A percentile compares a stretch with the other conserved stretches of the same genome.
These are phyloP conservation scores for Typhlomys cinereus DNA, from an alignment of 2,113 vertebrate genomes.

Conservation along the genomic window DNA sequence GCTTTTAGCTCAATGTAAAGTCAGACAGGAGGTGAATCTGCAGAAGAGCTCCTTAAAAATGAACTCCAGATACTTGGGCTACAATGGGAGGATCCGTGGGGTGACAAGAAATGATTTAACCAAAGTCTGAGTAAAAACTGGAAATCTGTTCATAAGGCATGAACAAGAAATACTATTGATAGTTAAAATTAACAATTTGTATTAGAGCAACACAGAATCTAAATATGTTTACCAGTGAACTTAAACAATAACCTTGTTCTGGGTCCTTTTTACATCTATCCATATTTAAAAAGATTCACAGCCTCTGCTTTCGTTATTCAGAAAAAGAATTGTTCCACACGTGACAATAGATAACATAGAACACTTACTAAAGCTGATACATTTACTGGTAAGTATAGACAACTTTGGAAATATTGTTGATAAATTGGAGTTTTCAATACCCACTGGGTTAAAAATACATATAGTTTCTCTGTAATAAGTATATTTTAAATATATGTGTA, in stretches of 20 bases:
- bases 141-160: not conserved
- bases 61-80: not conserved
- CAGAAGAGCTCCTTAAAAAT: slow-evolving; percentile 40
- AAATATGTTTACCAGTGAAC: slow-evolving; percentile 62
- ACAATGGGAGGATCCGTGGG: not conserved
- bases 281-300: not conserved
- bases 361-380: slow-evolving; percentile 44
- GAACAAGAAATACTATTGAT: not conserved
- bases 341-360: not conserved
- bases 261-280: not conserved
- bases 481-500: not conserved
- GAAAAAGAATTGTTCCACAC: not conserved
- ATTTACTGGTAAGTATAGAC: slow-evolving; percentile 52
- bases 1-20: slow-evolving; percentile 76
- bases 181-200: not conserved
- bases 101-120: slow-evolving; percentile 56
- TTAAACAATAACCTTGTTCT: not conserved
- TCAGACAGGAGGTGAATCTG: slow-evolving; percentile 52
- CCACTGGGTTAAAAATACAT: not conserved
- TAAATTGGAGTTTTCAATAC: not conserved
- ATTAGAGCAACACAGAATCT: not conserved
- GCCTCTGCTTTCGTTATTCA: not conserved
- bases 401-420: slow-evolving; percentile 39
- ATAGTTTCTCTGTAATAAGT: not conserved
- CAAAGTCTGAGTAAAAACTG: slow-evolving; percentile 21